Conservation (phyloP, 2,797 vertebrate species). For the Chromis chromis region DNA sequence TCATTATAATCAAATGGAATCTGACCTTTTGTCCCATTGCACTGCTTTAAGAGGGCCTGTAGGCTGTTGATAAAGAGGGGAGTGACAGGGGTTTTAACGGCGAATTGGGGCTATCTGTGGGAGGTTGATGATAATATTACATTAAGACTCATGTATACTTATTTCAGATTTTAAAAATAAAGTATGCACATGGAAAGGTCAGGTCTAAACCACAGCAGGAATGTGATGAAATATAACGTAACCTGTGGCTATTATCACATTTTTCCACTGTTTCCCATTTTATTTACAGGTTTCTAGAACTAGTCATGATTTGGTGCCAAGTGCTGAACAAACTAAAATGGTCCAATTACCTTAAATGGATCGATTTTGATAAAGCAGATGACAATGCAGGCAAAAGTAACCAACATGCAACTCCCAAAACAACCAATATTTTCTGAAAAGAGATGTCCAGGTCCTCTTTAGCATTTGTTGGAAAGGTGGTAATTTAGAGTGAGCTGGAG, state of each 20-base stretch:
- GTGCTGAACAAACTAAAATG: no score
- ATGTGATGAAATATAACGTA: neutral
- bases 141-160: slow-evolving; percentile 34
- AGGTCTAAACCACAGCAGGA: slow-evolving; percentile 42
- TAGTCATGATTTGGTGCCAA: no score
- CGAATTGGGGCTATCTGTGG: slow-evolving; percentile 41
- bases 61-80: slow-evolving; percentile 57
- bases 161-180: slow-evolving; percentile 6
- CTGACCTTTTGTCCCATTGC: slow-evolving; percentile 75
- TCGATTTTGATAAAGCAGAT: neutral
- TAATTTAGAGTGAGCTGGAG: neutral
- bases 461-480: no score
- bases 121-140: slow-evolving; percentile 55
- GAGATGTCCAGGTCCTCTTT: neutral
- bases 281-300: no score
- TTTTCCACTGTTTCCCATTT: no score
- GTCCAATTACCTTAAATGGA: no score
- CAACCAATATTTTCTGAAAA: neutral
- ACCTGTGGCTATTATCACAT: no score
- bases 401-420: neutral
- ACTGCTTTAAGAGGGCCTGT: slow-evolving; percentile 62
- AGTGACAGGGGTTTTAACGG: slow-evolving; percentile 40
- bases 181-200: slow-evolving; percentile 57
- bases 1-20: slow-evolving; percentile 79
- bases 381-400: no score